These are phyloP conservation scores for Pachyramphus minor DNA, from an alignment of 2,113 vertebrate species.

Conservation along the genomic window DNA sequence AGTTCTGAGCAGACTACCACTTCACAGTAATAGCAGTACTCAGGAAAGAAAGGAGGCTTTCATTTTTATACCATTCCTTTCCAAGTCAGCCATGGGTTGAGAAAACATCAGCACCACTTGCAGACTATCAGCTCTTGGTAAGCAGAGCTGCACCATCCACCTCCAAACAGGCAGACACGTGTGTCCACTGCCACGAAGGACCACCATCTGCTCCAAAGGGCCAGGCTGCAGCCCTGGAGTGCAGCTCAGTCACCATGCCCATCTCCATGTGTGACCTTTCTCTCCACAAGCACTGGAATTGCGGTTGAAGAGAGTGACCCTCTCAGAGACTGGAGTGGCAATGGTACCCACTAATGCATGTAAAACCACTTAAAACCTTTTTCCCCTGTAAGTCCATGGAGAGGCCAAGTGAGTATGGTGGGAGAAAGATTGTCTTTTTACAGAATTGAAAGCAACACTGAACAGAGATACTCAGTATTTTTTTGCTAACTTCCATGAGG, in stretches of 20 bases:
- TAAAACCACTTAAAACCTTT: not conserved
- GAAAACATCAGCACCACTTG: not conserved
- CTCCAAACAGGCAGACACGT: not conserved
- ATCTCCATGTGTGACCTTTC: not conserved
- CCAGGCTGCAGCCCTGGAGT: rapidly evolving
- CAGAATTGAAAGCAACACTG: not conserved
- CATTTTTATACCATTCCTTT: not conserved
- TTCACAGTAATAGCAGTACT: not conserved
- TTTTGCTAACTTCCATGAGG: not conserved
- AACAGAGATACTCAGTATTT: not conserved
- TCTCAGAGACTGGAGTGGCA: not conserved
- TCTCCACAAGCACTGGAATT: not conserved
- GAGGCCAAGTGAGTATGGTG: not conserved
- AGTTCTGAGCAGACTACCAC: not conserved
- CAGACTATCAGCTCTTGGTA: not conserved
- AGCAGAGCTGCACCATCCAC: not conserved
- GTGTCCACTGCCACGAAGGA: not conserved
- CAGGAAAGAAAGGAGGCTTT: not conserved
- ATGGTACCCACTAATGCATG: not conserved
- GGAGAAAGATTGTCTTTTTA: not conserved
- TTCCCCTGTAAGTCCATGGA: not conserved
- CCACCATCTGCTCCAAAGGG: not conserved
- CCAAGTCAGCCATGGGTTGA: not conserved
- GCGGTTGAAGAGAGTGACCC: rapidly evolving
- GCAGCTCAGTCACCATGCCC: not conserved